Evolutionary conservation across 2,797 vertebrate genomes (phyloP), one percentile per base, ranked within the genome.

Genomic region (Stomatorhinus walkeri): DNA sequence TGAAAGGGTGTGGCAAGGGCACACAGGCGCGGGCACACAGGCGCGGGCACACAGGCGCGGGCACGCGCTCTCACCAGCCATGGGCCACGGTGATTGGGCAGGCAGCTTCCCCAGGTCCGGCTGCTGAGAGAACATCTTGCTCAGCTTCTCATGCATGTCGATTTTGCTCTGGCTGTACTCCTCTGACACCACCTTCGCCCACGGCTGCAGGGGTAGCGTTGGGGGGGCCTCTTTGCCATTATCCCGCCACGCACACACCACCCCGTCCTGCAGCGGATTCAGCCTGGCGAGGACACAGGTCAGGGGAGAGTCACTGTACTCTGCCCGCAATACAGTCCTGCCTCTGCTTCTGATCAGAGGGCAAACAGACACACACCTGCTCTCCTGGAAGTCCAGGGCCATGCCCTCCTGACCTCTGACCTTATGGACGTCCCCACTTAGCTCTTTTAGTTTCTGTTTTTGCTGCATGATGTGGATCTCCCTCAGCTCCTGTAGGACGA

Each of bases 401-500:
- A 95, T 97, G 88, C 95, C 95, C 87, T 98, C 97, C 14, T 94
- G 95, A 49, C 56, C 81, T 28, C 4, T 56, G 8, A 54, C 12
- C 88, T 68, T 59, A 10, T 43, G 51, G 40, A 89, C 90, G 90
- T 98, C 97, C 19, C 95, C 96, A 88, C 97, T 97, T 87, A 97
- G 89, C 36, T 95, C 97, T 93, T 96, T 98, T 91, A 98, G 98
- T 90, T 97, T 98, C 93, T 98, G 97, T 81, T 97, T 94, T 90
- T 99, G 97, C 92, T 98, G 98, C 88, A 97, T 97, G 92, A 92
- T 97, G 92, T 98, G 97, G 92, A 98, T 98, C 94, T 99, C 98
- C 92, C 98, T 95, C 92, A 99, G 95, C 90, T 99, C 98, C 98
- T 99, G 94, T 87, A 94, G 95, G 86, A 93, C 12, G 87, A 92